These are phyloP conservation scores for Sitobion miscanthi DNA, from an alignment of 1,140 invertebrate species.

Conservation along the genomic window DNA sequence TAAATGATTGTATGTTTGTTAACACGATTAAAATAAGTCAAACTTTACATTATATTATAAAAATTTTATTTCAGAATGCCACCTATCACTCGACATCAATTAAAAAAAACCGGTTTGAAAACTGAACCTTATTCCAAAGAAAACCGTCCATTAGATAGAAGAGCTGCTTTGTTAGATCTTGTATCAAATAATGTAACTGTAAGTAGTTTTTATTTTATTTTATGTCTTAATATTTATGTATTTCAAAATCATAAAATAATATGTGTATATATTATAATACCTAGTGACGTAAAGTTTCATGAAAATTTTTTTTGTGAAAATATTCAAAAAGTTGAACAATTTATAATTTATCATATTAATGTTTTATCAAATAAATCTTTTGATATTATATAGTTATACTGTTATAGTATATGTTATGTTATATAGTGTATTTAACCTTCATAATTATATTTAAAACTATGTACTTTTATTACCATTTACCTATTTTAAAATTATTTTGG, in stretches of 20 bases:
- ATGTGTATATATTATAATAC: no score
- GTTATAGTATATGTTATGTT: no score
- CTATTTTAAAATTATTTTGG: no score
- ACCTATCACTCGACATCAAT: constrained; percentile 12
- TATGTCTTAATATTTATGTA: background rate
- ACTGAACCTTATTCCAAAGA: constrained; percentile 34
- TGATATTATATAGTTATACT: no score
- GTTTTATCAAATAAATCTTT: no score
- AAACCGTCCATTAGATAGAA: constrained; percentile 4
- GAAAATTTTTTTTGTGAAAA: no score
- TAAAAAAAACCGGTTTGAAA: background rate
- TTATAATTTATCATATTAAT: no score
- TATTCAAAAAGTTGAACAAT: no score
- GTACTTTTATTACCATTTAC: no score
- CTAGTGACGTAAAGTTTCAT: no score
- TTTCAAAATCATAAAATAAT: background rate
- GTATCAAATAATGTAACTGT: constrained; percentile 21
- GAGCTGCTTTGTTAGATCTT: constrained; percentile 23
- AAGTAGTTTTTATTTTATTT: background rate
- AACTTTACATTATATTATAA: background rate
- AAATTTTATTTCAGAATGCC: constrained; percentile 41
- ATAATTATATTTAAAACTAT: no score
- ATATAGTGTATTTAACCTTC: no score
- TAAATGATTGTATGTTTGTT: background rate
- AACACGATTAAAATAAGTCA: background rate